Base-by-base conservation (phyloP, 2,113 vertebrate genomes). In the Epinephelus lanceolatus region DNA sequence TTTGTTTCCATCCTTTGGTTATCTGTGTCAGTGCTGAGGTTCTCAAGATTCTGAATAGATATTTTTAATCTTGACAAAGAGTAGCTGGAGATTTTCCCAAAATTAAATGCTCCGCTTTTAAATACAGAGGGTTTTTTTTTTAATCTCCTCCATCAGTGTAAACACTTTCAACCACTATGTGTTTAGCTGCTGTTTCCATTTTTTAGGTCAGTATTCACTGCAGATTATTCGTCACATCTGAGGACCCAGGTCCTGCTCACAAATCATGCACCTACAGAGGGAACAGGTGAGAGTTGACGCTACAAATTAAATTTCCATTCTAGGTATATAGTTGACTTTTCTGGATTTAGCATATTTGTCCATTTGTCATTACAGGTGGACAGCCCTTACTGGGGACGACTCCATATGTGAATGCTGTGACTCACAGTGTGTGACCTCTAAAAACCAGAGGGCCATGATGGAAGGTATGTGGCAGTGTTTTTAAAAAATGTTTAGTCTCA, bases 321-420 rank as follows among this genome's bases (percentile, higher is more conserved):
- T 11, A 59, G 15, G 33, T 7, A 3, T 14, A 0, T 33, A 14
- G 14, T 14, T 15, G 2, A 27, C 6, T 40, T 49, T 37, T 7
- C 1, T 37, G 30, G 23, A n/a, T 19, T 66, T 12, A 75, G 23
- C 18, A n/a, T 4, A 51, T 51, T 53, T 65, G 9, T 69, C 37
- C 3, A 5, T 80, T 30, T 83, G 21, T 7, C n/a, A 12, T 80
- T 11, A 56, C 12, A 96, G 95, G 55, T 96, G 95, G 95, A 80
- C n/a, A 30, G 92, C 92, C 18, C 86, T 95, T 1, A 45, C 71
- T 52, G 94, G 94, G n/a, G 68, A 90, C 0, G 66, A 95, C 79
- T 90, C 91, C 5, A 66, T 95, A 49, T 96, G 95, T 66, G 78
- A 92, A 6, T 96, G 95, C 84, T 96, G 95, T 60, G 93, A 95